Percentiles rank a stretch among this genome's conserved stretches.
Evolutionary conservation across 2,113 vertebrate species (phyloP).

Genomic region (Sciurus niger): DNA sequence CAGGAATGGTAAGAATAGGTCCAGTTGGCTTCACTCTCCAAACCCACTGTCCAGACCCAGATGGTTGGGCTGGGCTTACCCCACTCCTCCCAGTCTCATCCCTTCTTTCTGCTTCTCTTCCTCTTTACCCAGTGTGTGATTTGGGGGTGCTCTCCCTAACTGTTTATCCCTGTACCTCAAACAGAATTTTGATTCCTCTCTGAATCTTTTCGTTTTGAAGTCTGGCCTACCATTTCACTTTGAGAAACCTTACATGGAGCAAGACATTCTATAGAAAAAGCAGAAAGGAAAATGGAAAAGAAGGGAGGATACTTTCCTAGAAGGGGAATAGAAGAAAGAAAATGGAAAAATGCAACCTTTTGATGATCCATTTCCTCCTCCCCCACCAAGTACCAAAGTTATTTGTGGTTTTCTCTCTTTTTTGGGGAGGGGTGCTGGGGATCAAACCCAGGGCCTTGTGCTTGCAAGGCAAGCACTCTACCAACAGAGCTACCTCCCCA

Average conservation of each 20-base stretch:
- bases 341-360: background rate
- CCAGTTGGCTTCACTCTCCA: background rate
- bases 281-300: slow-evolving; percentile 23
- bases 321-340: slow-evolving; percentile 27
- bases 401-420: slow-evolving; percentile 30
- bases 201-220: slow-evolving; percentile 32
- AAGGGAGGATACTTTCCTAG: background rate
- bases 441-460: too few species aligned
- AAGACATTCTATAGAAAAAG: background rate
- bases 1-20: background rate
- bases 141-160: background rate
- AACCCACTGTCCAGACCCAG: background rate
- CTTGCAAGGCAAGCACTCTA: too few species aligned
- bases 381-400: background rate
- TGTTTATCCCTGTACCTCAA: background rate
- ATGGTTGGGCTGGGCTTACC: background rate
- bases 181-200: background rate
- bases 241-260: slow-evolving; percentile 13
- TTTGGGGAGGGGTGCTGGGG: too few species aligned
- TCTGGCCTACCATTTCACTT: slow-evolving; percentile 17
- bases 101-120: background rate
- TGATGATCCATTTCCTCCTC: background rate
- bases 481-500: too few species aligned
- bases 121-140: background rate
- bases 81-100: background rate